Evolutionary conservation across 37 sponge, comb jelly and placozoan species (phyloP).

Genomic region (Crambe crambe): DNA sequence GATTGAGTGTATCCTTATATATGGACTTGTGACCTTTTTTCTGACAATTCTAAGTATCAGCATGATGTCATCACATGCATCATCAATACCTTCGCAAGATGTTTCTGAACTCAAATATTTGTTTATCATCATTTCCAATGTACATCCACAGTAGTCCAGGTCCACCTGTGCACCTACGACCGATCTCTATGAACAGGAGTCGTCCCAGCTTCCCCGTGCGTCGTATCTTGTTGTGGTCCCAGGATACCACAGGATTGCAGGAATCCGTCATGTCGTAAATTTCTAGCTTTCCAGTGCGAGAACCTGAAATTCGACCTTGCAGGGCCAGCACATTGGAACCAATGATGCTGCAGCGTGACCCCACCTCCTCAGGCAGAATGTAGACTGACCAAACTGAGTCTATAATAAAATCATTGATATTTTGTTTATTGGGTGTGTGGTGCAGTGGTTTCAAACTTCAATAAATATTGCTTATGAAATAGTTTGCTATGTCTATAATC

Average conservation of each 20-base stretch:
- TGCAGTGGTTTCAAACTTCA: neutral
- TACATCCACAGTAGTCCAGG: slow-evolving; percentile 82
- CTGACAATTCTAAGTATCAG: no score
- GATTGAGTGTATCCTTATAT: no score
- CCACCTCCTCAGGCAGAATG: slow-evolving; percentile 63
- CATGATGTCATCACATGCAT: no score
- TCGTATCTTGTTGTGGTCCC: slow-evolving; percentile 78
- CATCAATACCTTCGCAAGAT: slow-evolving; percentile 67
- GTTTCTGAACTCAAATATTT: slow-evolving; percentile 50
- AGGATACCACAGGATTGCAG: slow-evolving; percentile 35
- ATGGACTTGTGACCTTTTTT: no score
- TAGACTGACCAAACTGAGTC: slow-evolving; percentile 64
- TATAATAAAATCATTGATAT: neutral
- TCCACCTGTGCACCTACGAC: slow-evolving; percentile 65
- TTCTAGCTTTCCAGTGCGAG: slow-evolving; percentile 22
- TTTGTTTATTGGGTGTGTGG: neutral
- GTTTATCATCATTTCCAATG: slow-evolving; percentile 22
- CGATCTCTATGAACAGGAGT: slow-evolving; percentile 77
- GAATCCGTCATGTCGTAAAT: slow-evolving; percentile 47
- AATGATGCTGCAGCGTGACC: slow-evolving; percentile 32
- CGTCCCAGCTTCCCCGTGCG: slow-evolving; percentile 69
- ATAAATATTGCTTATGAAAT: no score
- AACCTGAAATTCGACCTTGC: slow-evolving; percentile 17
- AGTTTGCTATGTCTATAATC: no score
- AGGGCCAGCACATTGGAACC: slow-evolving; percentile 42